Base-by-base conservation (phyloP, 2,888 invertebrate species). In the Campoletis raptor region DNA sequence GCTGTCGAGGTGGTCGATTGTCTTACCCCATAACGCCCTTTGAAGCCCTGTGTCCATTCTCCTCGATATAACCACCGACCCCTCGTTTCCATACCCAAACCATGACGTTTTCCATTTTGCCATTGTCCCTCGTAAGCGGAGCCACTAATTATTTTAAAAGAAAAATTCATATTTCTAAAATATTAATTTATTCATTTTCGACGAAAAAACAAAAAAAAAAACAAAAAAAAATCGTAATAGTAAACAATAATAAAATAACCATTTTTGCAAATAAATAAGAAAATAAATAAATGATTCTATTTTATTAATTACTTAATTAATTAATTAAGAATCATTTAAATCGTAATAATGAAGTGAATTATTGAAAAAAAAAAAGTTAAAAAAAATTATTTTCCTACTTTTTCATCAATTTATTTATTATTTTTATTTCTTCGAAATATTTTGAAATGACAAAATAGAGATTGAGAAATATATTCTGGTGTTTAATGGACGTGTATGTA, bases 61-160 rank as follows among this genome's bases (percentile, higher is more conserved):
- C 99, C 99, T 88, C 98, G 96, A 95, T 99, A 99, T 90, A 99
- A 96, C 98, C 99, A 99, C 82, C 99, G 96, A 69, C 99, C 99
- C 88, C 99, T 97, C 88, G 98, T 98, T 95, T 99, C 99, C 93
- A 99, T 98, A 86, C 99, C 99, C 93, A 99, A 95, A 12, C 99
- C 99, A 94, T 99, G 99, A 79, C 99, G 96, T 95, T 99, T 99
- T 89, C 99, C 99, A 94, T 99, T 99, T 95, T 99, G 99, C 99
- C 99, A 99, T 95, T 99, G 99, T 87, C 99, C 99, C 95, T 99
- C 98, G 95, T 97, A 99, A 90, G 98, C 97, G 94, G 98, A 98
- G 79, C 99, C 99, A 95, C 98, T 98, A 96, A 52, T 15, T 67
- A 37, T 30, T 15, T 45, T 42, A 12, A 48, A 52, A 6, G 12